Base-by-base conservation (phyloP, 2,113 vertebrate genomes). In the Coturnix japonica region DNA sequence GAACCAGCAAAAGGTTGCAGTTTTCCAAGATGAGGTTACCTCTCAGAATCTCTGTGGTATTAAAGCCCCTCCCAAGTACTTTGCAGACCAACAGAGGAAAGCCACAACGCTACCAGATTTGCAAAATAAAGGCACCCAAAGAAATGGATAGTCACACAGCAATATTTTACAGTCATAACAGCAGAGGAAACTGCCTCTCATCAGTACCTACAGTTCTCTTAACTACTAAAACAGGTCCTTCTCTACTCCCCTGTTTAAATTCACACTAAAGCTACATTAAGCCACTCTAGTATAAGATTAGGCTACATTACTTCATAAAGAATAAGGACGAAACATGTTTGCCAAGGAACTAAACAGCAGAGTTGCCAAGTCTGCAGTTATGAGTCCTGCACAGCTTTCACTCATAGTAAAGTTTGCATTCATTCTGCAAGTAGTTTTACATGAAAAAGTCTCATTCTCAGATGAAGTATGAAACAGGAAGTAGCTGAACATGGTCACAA, bases 401-500 rank as follows among this genome's bases (percentile, higher is more conserved):
- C 33, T n/a, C 61, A 43, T 13, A n/a, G 26, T 53, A 57, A 49
- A 31, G n/a, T 33, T 30, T 41, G 12, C 11, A 13, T 31, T 47
- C 31, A 43, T 31, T 81, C 30, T n/a, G 14, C 1, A 0, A 60
- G 21, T 20, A 63, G 7, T 23, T 63, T 31, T 13, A 33, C 59
- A 19, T 11, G 3, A 90, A 30, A 33, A 83, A 30, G 31, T 23
- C 35, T 80, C 30, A 44, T 83, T 86, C 35, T 66, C 22, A 89
- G 22, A 8, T 77, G 35, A 74, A 81, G n/a, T 18, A 61, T 14
- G 54, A 35, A 44, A 9, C 28, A 74, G n/a, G 85, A 88, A 71
- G 13, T 19, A 64, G 15, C 1, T 1, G 35, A 60, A 90, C 4
- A 3, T 1, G 3, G 16, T 67, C 61, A 79, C 15, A 2, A 0